Percentiles rank a stretch among this genome's conserved stretches.
Evolutionary conservation across 2,113 vertebrate species (phyloP).

Genomic region (Brachyhypopomus occidentalis): DNA sequence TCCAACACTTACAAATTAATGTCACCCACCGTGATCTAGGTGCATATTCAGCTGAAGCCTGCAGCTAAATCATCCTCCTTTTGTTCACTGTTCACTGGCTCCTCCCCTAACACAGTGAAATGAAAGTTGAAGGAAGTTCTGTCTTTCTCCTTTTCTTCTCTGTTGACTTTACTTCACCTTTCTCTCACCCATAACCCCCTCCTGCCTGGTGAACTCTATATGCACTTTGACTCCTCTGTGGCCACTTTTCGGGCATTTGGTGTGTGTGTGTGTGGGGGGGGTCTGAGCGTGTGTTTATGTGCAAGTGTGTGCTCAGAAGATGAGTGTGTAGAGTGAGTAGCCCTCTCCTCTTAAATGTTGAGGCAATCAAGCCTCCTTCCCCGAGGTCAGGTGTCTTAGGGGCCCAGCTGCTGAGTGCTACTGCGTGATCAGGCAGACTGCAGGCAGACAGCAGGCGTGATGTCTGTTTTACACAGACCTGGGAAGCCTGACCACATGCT

Average conservation of each 20-base stretch:
- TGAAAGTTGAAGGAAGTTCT: slow-evolving; percentile 65
- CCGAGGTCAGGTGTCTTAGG: slow-evolving; percentile 52
- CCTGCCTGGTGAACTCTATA: slow-evolving; percentile 69
- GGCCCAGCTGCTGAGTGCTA: slow-evolving; percentile 40
- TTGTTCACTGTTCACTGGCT: slow-evolving; percentile 41
- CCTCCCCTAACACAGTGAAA: slow-evolving; percentile 61
- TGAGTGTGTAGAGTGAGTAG: slow-evolving; percentile 14
- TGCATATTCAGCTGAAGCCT: slow-evolving; percentile 10
- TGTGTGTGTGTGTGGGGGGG: slow-evolving; percentile 43
- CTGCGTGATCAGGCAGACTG: slow-evolving; percentile 48
- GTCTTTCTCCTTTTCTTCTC: slow-evolving; percentile 57
- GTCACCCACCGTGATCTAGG: slow-evolving; percentile 22
- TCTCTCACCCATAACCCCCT: slow-evolving; percentile 53
- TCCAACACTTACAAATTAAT: slow-evolving; percentile 50
- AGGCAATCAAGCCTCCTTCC: slow-evolving; percentile 42
- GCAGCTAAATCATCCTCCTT: slow-evolving; percentile 58
- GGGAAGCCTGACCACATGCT: slow-evolving; percentile 59
- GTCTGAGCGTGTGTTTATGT: slow-evolving; percentile 9
- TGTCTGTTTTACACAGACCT: slow-evolving; percentile 52
- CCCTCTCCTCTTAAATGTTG: slow-evolving; percentile 56
- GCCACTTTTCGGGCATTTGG: slow-evolving; percentile 64
- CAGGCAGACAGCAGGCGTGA: slow-evolving; percentile 44
- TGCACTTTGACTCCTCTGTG: slow-evolving; percentile 72
- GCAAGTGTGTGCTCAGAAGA: background rate
- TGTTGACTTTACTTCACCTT: slow-evolving; percentile 61